These are phyloP conservation scores for Zaprionus obscuricornis DNA, from an alignment of 2,888 invertebrate species.

Conservation along the genomic window DNA sequence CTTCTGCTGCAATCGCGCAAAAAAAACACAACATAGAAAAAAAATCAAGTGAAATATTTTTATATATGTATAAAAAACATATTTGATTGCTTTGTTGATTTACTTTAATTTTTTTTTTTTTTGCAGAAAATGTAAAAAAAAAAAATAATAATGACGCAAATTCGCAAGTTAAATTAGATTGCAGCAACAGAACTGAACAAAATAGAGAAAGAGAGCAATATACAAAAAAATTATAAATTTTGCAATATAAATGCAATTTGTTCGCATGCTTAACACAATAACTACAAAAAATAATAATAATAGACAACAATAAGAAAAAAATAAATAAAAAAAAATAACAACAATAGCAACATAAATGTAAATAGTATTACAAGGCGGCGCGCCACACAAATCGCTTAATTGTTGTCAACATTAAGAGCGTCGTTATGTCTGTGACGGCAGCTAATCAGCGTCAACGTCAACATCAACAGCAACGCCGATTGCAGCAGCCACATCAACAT, in stretches of 20 bases:
- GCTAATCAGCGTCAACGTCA: conserved; percentile 38
- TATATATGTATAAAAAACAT: conserved; percentile 5
- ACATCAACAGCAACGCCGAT: conserved; percentile 43
- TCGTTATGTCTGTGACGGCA: conserved; percentile 51
- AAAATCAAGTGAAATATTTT: conserved; percentile 28
- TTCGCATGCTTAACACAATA: conserved; percentile 44
- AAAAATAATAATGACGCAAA: conserved; percentile 57
- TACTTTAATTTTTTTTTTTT: conserved; percentile 1
- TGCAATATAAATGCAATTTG: conserved; percentile 60
- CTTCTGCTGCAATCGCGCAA: conserved; percentile 37
- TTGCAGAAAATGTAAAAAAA: conserved; percentile 52
- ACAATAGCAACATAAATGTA: conserved; percentile 44
- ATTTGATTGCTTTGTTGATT: not conserved
- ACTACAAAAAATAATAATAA: conserved; percentile 24
- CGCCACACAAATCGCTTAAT: conserved; percentile 31
- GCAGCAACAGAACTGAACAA: conserved; percentile 30
- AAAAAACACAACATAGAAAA: conserved; percentile 8
- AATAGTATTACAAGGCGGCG: conserved; percentile 38
- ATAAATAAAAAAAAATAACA: conserved; percentile 9
- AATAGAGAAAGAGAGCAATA: not conserved
- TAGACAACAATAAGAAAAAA: conserved; percentile 27
- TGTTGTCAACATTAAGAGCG: conserved; percentile 42
- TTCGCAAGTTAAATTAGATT: conserved; percentile 51
- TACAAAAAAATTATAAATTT: conserved; percentile 18
- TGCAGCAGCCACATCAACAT: conserved; percentile 47